These are phyloP conservation scores for Cordilura impudica DNA, from an alignment of 2,888 invertebrate genomes.

Conservation along the genomic window DNA sequence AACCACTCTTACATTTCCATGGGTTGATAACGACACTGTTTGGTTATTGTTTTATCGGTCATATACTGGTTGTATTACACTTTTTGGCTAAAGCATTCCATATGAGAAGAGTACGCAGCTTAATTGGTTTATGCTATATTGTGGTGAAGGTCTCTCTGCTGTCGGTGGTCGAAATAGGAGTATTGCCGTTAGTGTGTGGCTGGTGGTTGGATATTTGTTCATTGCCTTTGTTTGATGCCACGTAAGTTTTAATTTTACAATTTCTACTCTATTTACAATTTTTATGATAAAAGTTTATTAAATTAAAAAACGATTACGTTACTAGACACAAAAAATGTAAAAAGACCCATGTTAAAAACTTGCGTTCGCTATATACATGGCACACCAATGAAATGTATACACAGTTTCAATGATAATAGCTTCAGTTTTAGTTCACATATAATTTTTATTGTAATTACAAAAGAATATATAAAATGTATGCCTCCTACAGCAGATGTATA, in stretches of 20 bases:
- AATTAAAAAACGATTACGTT: too few species aligned
- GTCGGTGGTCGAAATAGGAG: conserved; percentile 97
- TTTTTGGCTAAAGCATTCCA: conserved; percentile 89
- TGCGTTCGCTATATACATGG: too few species aligned
- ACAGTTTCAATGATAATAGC: too few species aligned
- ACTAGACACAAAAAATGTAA: too few species aligned
- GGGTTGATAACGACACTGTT: conserved; percentile 94
- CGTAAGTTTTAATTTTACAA: conserved; percentile 75
- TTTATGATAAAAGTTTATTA: too few species aligned
- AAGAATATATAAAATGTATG: too few species aligned
- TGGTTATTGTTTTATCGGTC: conserved; percentile 95
- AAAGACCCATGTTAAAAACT: too few species aligned
- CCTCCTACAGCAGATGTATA: too few species aligned
- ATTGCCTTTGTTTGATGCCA: conserved; percentile 91
- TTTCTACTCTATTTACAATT: too few species aligned
- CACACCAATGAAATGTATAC: too few species aligned
- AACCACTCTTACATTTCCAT: conserved; percentile 88
- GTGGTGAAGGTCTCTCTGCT: conserved; percentile 90
- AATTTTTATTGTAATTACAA: too few species aligned
- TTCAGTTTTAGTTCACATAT: too few species aligned
- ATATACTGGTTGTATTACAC: conserved; percentile 89
- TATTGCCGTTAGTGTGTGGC: conserved; percentile 97
- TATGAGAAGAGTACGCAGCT: conserved; percentile 87
- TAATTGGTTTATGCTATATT: conserved; percentile 95
- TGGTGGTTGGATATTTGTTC: conserved; percentile 99